phyloP scores from a whole-genome alignment of 1,140 invertebrate species.

The Anoplophora glabripennis region DNA sequence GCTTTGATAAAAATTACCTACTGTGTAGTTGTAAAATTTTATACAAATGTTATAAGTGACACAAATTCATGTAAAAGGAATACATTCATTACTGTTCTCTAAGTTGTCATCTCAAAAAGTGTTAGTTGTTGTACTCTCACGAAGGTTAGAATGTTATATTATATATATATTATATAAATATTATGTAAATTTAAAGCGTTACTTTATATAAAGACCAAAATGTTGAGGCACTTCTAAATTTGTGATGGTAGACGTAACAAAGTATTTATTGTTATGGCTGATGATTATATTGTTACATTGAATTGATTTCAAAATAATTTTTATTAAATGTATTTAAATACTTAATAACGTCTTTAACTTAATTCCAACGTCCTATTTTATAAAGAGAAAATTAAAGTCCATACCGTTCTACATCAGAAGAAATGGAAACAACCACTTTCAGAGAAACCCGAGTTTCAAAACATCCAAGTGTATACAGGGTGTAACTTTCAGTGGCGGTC shows the following conservation, averaged over 20 bases:
- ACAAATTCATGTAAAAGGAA: not conserved
- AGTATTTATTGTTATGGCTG: constrained; percentile 28
- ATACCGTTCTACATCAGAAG: too few species aligned
- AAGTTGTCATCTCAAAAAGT: not conserved
- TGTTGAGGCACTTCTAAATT: constrained; percentile 15
- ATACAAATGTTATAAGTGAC: not conserved
- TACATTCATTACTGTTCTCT: not conserved
- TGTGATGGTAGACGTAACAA: constrained; percentile 16
- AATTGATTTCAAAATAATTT: constrained; percentile 33
- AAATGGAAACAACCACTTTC: too few species aligned
- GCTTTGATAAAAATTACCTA: not conserved
- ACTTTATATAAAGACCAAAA: constrained; percentile 1
- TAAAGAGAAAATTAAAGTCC: too few species aligned
- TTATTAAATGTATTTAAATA: constrained; percentile 37
- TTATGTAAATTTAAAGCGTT: not conserved
- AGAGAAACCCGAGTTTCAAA: too few species aligned
- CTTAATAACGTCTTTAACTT: not conserved
- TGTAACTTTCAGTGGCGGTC: too few species aligned
- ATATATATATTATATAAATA: too few species aligned
- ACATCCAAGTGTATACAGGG: too few species aligned
- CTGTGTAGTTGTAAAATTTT: not conserved
- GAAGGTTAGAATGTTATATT: too few species aligned
- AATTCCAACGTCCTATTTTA: too few species aligned
- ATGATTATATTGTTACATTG: constrained; percentile 33
- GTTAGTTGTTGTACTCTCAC: not conserved